Evolutionary conservation across 2,113 vertebrate genomes (phyloP).

Genomic region (Anthoscopus minutus): DNA sequence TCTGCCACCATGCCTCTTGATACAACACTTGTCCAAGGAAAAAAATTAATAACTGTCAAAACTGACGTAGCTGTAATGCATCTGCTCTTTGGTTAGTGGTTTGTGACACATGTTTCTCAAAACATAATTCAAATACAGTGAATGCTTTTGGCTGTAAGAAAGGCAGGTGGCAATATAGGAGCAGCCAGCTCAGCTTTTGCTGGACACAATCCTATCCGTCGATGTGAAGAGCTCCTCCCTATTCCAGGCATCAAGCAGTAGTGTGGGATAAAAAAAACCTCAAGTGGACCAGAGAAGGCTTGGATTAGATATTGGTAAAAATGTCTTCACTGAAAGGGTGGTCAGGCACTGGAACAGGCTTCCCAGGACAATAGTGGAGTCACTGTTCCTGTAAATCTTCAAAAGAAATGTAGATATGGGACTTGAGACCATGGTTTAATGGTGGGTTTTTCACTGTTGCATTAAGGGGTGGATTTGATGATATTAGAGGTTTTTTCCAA

Average conservation of each 20-base stretch:
- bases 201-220: not conserved
- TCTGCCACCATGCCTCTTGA: not conserved
- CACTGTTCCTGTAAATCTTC: not conserved
- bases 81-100: not conserved
- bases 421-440: not conserved
- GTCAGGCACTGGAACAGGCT: not conserved
- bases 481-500: not conserved
- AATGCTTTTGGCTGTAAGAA: not conserved
- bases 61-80: not conserved
- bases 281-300: not conserved
- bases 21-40: not conserved
- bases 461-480: accelerated
- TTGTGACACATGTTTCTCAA: not conserved
- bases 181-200: not conserved
- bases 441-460: accelerated
- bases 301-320: not conserved
- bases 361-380: too few relatives aligned
- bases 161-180: not conserved
- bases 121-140: not conserved
- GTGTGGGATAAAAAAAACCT: not conserved
- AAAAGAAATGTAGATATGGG: not conserved
- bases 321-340: not conserved
- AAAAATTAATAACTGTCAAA: not conserved
- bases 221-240: not conserved
- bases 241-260: accelerated